Evolutionary conservation across 2,797 vertebrate species (phyloP).

Genomic region (Cynodonichthys magdalenae): DNA sequence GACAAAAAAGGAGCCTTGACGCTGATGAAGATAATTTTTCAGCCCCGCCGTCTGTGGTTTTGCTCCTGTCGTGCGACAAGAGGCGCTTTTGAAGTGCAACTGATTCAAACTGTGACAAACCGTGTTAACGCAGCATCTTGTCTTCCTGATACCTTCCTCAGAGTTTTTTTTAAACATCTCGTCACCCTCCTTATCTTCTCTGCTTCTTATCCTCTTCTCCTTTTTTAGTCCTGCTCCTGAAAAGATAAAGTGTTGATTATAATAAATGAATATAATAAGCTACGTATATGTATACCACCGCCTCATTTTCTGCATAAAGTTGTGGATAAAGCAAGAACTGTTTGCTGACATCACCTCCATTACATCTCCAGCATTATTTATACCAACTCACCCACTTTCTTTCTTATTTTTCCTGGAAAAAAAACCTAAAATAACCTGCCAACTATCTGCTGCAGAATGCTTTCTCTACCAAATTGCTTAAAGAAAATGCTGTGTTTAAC

Average conservation of each 20-base stretch:
- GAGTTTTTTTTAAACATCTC: constrained; percentile 2
- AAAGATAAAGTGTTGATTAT: neutral
- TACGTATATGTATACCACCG: neutral
- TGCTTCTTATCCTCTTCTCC: neutral
- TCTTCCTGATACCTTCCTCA: constrained; percentile 6
- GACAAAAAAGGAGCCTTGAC: constrained; percentile 6
- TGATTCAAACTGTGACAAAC: constrained; percentile 14
- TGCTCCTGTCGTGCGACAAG: constrained; percentile 14
- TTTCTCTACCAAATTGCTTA: neutral
- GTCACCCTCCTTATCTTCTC: constrained; percentile 2
- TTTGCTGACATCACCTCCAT: neutral
- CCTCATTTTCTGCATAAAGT: neutral
- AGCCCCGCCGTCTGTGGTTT: neutral
- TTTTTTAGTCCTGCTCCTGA: neutral
- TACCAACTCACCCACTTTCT: neutral
- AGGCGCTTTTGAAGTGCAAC: constrained; percentile 9
- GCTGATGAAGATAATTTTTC: constrained; percentile 21
- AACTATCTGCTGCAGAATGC: neutral
- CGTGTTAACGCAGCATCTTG: constrained; percentile 2
- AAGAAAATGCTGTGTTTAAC: neutral
- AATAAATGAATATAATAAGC: neutral
- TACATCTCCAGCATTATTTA: neutral
- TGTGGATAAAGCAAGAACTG: neutral
- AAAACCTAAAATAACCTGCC: too few relatives aligned
- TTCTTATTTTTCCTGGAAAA: neutral